These are phyloP conservation scores for Agapornis canus DNA, from an alignment of 2,797 vertebrate species.

Conservation along the genomic window DNA sequence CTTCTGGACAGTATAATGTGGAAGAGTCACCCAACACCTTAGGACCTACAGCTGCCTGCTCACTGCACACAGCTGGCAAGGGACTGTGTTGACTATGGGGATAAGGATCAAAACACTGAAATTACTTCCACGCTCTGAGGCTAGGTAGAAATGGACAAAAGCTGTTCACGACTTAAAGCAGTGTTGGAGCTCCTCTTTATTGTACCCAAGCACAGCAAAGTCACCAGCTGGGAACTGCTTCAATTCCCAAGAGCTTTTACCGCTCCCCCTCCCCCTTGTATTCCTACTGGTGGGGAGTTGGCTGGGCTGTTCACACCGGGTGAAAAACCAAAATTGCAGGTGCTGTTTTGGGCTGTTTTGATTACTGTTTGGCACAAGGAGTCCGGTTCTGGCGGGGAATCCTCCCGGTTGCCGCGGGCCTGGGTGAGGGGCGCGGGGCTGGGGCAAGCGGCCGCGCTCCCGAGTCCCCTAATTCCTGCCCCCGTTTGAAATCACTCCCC, in stretches of 20 bases:
- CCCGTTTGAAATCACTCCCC: fast-evolving
- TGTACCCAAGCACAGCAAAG: not conserved
- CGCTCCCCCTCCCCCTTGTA: not conserved
- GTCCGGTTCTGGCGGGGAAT: fast-evolving
- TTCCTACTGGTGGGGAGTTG: fast-evolving
- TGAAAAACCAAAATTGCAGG: fast-evolving
- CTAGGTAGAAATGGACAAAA: not conserved
- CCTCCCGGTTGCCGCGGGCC: not conserved
- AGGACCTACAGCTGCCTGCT: not conserved
- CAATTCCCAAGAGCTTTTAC: not conserved
- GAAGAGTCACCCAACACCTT: not conserved
- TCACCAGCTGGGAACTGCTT: not conserved
- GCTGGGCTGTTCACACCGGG: fast-evolving
- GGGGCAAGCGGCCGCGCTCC: not conserved
- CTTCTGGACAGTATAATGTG: fast-evolving
- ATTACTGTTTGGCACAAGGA: fast-evolving
- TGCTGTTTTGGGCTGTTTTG: fast-evolving
- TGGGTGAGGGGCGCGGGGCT: not conserved
- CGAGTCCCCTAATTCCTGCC: not conserved
- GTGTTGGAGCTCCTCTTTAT: not conserved
- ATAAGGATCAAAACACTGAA: not conserved
- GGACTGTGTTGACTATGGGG: no score
- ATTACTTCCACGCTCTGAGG: not conserved
- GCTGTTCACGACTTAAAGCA: not conserved
- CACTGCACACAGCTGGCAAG: fast-evolving